A percentile compares a stretch with the other conserved stretches of the same genome.
phyloP scores from a whole-genome alignment of 2,113 vertebrate species.

The Neolamprologus fasciatus region DNA sequence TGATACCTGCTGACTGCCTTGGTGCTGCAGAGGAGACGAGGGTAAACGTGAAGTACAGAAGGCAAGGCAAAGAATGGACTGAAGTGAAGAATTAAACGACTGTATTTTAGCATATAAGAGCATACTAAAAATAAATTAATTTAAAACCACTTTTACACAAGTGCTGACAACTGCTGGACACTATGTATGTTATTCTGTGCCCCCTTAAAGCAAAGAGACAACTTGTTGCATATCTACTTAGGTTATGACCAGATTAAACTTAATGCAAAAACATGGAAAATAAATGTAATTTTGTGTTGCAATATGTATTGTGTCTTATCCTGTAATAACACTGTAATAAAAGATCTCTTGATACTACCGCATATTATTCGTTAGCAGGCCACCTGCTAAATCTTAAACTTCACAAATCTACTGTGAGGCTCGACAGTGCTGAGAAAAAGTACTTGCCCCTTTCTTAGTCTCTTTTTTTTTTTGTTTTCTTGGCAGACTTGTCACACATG shows the following conservation, averaged over 20 bases:
- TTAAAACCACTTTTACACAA: background rate
- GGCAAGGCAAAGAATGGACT: background rate
- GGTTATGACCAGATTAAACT: background rate
- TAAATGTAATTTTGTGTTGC: background rate
- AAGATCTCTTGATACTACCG: background rate
- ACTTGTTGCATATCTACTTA: background rate
- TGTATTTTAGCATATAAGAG: background rate
- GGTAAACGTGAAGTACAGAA: background rate
- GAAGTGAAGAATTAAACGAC: background rate
- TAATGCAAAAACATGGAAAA: background rate
- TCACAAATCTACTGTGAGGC: background rate
- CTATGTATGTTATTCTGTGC: background rate
- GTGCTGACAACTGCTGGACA: background rate
- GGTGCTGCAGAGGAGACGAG: conserved; percentile 72
- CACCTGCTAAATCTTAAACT: background rate
- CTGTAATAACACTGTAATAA: background rate
- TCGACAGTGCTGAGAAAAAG: background rate
- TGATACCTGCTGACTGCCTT: conserved; percentile 91
- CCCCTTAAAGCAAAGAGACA: background rate
- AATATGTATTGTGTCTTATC: background rate
- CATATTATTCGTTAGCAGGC: background rate
- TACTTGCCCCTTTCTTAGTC: background rate
- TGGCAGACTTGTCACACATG: background rate
- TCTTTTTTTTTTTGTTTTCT: background rate
- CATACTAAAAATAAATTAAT: background rate